Conservation (phyloP, 2,888 invertebrate genomes). For the Troides aeacus region DNA sequence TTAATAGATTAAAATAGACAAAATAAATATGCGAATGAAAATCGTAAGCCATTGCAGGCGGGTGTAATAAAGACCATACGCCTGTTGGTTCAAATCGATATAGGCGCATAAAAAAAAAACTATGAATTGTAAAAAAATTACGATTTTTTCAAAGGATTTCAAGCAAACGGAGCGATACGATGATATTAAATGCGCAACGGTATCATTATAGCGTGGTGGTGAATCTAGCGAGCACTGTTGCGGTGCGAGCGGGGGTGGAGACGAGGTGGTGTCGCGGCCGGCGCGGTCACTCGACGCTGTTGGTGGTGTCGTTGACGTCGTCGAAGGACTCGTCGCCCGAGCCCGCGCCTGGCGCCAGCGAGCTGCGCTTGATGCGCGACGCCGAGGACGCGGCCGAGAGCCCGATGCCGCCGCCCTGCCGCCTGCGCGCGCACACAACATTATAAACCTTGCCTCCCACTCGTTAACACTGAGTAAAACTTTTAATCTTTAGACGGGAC, state of each 20-base stretch:
- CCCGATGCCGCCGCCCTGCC: conserved; percentile 80
- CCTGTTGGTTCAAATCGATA: neutral
- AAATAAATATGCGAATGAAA: neutral
- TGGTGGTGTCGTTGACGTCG: conserved; percentile 86
- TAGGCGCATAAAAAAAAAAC: neutral
- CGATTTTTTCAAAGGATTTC: too few relatives aligned
- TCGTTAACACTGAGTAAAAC: neutral
- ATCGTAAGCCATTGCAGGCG: neutral
- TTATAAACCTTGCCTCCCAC: neutral
- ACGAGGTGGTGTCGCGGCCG: conserved; percentile 4
- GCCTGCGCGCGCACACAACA: conserved; percentile 43
- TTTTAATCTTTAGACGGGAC: too few relatives aligned
- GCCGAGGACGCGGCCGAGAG: conserved; percentile 82
- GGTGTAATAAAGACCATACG: neutral
- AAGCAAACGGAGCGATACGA: conserved; percentile 5
- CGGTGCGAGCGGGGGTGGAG: conserved; percentile 2
- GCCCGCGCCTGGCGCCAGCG: conserved; percentile 82
- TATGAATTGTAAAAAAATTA: neutral
- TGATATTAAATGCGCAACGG: conserved; percentile 28
- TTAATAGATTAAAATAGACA: neutral
- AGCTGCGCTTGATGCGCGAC: conserved; percentile 84
- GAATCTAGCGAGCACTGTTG: neutral
- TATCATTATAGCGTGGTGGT: neutral
- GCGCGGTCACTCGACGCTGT: conserved; percentile 82
- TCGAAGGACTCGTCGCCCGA: conserved; percentile 88